Evolutionary conservation across 2,113 vertebrate species (phyloP), one percentile per base, ranked within the genome.

Genomic region (Hirundichthys speculiger): DNA sequence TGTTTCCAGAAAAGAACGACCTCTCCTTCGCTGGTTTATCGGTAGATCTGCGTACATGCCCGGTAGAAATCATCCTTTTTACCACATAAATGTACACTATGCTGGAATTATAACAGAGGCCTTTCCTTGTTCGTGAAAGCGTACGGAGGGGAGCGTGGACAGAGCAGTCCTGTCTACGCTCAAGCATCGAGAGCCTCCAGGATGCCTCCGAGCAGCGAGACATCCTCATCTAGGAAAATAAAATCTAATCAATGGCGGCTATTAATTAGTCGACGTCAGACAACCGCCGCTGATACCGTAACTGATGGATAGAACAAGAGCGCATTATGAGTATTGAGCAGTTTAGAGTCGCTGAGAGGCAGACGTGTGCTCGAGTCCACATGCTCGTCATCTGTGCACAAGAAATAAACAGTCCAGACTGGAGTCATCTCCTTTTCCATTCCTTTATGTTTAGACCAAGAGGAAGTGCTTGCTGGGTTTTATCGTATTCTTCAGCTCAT

Each of bases 241-340:
- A n/a, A n/a, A 81, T 74, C 74, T 80, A 84, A 86, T 87, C 83
- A 79, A 86, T 82, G 60, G 34, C 3, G 21, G 76, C 87, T 78
- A 77, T 89, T 88, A 84, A 88, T 86, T 84, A 86, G 79, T 83
- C 80, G 60, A 55, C 61, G 20, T 59, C 55, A 57, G 50, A 65
- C 68, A 63, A 72, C 48, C 22, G 19, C 38, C 61, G 73, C 77
- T 78, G 69, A 73, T 64, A 54, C 53, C 70, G 69, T 64, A 25
- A 14, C 27, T 40, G 58, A 48, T 57, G 61, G 42, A 73, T 45
- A 68, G 54, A 63, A 47, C 55, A 51, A 43, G 50, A 75, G 19
- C 39, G 42, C 55, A 20, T 64, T 46, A 64, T 1, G 14, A 14
- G 20, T 2, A 5, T 20, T 1, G 12, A 69, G 56, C 47, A 40